These are phyloP conservation scores for Trididemnum miniatum DNA, from an alignment of 23 tunicate genomes.

Conservation along the genomic window DNA sequence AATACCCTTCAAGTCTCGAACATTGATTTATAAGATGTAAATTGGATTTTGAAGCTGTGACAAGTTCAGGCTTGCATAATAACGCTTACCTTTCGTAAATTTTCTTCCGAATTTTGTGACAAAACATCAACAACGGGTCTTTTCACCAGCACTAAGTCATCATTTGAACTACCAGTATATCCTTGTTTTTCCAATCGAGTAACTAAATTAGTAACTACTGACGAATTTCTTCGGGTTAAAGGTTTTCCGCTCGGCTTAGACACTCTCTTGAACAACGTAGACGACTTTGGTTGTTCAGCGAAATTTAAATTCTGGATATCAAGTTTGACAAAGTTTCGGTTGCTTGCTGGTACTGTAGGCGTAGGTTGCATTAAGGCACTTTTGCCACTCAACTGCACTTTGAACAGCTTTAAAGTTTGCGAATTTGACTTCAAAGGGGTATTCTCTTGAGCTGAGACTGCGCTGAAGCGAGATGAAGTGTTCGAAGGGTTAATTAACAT, in stretches of 20 bases:
- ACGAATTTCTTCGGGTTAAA: background rate
- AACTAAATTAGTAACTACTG: constrained; percentile 53
- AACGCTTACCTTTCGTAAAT: too few species aligned
- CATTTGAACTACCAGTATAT: background rate
- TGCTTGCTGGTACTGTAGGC: background rate
- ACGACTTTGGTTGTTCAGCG: background rate
- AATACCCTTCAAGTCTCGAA: too few species aligned
- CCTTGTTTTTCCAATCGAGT: constrained; percentile 47
- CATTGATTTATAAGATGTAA: too few species aligned
- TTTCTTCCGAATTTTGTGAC: too few species aligned
- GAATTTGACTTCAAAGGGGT: background rate
- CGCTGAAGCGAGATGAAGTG: background rate
- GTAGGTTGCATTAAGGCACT: background rate
- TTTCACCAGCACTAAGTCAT: background rate
- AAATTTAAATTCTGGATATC: background rate
- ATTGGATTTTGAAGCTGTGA: too few species aligned
- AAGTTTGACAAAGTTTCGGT: constrained; percentile 7
- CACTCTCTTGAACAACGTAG: background rate
- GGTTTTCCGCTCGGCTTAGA: background rate
- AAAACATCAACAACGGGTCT: background rate
- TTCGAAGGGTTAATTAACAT: constrained; percentile 37
- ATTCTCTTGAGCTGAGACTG: background rate
- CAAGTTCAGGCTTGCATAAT: too few species aligned
- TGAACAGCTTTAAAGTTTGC: background rate
- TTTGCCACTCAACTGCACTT: background rate